A percentile compares a stretch with the other conserved stretches of the same genome.
These are phyloP conservation scores for Tetragnatha montana DNA, from an alignment of 2,888 invertebrate genomes.

Conservation along the genomic window DNA sequence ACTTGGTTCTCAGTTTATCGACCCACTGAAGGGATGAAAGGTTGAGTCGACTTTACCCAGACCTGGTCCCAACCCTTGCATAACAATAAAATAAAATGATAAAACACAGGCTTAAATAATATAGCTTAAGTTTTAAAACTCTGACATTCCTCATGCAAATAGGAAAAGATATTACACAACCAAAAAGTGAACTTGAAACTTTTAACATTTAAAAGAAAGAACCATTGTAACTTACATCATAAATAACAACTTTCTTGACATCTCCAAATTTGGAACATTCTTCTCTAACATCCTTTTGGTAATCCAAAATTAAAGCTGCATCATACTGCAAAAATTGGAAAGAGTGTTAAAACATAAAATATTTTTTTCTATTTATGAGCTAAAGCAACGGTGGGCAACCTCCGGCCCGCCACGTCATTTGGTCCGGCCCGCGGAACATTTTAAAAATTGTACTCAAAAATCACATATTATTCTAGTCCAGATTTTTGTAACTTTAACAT, in stretches of 20 bases:
- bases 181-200: background rate
- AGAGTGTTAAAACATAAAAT: background rate
- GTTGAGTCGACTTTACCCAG: no score
- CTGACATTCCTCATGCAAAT: background rate
- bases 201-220: background rate
- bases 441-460: no score
- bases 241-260: constrained; percentile 91
- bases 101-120: background rate
- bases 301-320: constrained; percentile 90
- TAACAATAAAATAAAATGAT: background rate
- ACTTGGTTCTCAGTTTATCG: no score
- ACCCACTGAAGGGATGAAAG: no score
- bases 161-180: background rate
- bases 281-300: constrained; percentile 91
- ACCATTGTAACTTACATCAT: constrained; percentile 83
- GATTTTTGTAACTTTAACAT: no score
- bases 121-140: background rate
- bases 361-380: background rate
- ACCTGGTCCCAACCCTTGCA: no score
- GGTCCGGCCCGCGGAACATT: no score
- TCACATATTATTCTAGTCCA: no score
- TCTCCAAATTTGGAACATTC: constrained; percentile 94
- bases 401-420: no score
- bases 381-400: no score
- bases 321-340: constrained; percentile 79